Base-by-base conservation (phyloP, 2,797 vertebrate genomes). In the Rhinichthys osculus region DNA sequence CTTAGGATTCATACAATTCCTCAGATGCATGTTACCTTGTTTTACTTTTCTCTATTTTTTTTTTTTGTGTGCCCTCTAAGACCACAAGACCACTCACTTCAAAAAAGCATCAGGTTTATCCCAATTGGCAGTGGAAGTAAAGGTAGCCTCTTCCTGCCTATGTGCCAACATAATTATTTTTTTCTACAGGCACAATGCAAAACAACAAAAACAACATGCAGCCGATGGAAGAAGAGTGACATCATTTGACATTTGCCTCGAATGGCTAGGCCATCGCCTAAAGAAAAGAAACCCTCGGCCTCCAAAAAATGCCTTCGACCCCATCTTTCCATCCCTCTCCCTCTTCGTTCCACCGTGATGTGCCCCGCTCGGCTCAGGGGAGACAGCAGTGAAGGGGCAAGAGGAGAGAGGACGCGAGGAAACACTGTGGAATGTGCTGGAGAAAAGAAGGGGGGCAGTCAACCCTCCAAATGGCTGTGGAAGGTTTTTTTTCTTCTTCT, bases 241-340 rank as follows among this genome's bases (percentile, higher is more conserved):
- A 91, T 90, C 89, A 90, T 90, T 90, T 91, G 91, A 91, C 84
- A 90, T 90, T 91, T 91, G 86, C 88, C 83, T 88, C 72, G 82
- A 89, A 89, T 90, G 85, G 83, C 85, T 78, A 88, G 40, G 73
- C 40, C 35, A 74, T 69, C 17, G 83, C 86, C 77, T 76, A 64
- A 62, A 85, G 86, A 88, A 87, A 85, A 88, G 44, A 79, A 89
- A 88, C 44, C 82, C 71, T 84, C 59, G 69, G 80, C 86, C 86
- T 88, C 69, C 76, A 52, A 81, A 84, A 81, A 85, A 57, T 13
- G 44, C 70, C 81, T 71, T 71, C 21, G 7, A 81, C 87, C 71
- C 85, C 70, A 35, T 73, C 38, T 82, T 57, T 74, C 69, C 50
- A 62, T 62, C 57, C 23, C 23, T 59, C 54, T 73, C 67, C 66